Base-by-base conservation (phyloP, 2,797 vertebrate genomes). In the Mastacembelus armatus region DNA sequence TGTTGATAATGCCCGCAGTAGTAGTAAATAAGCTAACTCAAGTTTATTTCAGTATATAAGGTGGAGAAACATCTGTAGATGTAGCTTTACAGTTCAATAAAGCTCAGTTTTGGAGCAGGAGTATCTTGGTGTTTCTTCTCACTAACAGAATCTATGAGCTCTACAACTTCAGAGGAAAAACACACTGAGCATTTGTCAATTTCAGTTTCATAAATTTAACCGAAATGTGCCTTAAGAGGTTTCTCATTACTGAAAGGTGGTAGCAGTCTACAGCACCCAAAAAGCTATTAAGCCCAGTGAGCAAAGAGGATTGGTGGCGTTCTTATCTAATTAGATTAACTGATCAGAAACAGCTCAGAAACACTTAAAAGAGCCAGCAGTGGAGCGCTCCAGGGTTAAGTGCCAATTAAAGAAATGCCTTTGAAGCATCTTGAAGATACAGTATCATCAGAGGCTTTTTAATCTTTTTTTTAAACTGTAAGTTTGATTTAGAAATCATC, bases 241-340 rank as follows among this genome's bases (percentile, higher is more conserved):
- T 63, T 4, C 36, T 73, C 32, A 21, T 54, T 33, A 32, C 39
- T 18, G 15, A 19, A 4, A 29, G 38, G n/a, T 2, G 8, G 43
- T 7, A 7, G 30, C 19, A 19, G 22, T 22, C 3, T 67, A 63
- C 80, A 66, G 67, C 55, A 69, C 32, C 45, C 33, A 60, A 59
- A 21, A 33, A 69, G 35, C 44, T 12, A 24, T 78, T 76, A 89
- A n/a, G 60, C 73, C 69, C 57, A 33, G 61, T 57, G 73, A 61
- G 67, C 60, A 85, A 85, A 88, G 76, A 85, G 85, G 88, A 88
- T 85, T 78, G 72, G 29, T 33, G 30, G 64, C 2, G 43, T 27
- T 77, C 75, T 85, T 74, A 89, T 88, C 87, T 81, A 74, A 76
- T 88, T 74, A 88, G 84, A 83, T 85, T 80, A 84, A 64, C 70